These are phyloP conservation scores for Coranthus polyacanthus DNA, from an alignment of 2,797 vertebrate genomes.

Conservation along the genomic window DNA sequence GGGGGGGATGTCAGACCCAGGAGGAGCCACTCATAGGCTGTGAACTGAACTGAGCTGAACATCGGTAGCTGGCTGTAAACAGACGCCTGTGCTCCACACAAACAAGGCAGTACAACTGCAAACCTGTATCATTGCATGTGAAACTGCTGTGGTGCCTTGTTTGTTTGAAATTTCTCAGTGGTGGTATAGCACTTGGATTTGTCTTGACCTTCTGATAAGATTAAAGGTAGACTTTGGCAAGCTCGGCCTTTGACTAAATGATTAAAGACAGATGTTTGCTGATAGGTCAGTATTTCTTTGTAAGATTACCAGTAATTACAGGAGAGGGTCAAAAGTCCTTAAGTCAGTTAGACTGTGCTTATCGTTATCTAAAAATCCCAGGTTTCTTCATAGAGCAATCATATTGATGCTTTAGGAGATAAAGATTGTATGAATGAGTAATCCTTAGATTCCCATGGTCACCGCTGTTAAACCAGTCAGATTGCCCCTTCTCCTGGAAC, in stretches of 20 bases:
- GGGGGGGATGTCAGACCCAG: conserved; percentile 43
- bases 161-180: conserved; percentile 43
- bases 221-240: conserved; percentile 87
- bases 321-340: conserved; percentile 67
- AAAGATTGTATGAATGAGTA: conserved; percentile 62
- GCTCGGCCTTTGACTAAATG: conserved; percentile 78
- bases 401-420: conserved; percentile 49
- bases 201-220: conserved; percentile 87
- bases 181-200: conserved; percentile 67
- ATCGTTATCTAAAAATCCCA: conserved; percentile 61
- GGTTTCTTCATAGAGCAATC: conserved; percentile 61
- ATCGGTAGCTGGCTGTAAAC: conserved; percentile 53
- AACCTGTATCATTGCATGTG: conserved; percentile 30
- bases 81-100: conserved; percentile 40
- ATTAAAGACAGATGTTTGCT: conserved; percentile 81
- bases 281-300: conserved; percentile 54
- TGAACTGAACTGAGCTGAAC: conserved; percentile 48
- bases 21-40: conserved; percentile 41
- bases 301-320: conserved; percentile 61
- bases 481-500: conserved; percentile 21
- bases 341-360: conserved; percentile 47
- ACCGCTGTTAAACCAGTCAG: conserved; percentile 40
- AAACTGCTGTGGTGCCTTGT: conserved; percentile 4
- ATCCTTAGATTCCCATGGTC: conserved; percentile 48
- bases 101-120: conserved; percentile 37